Base-by-base conservation (phyloP, 2,113 vertebrate genomes). In the Ochotona curzoniae region DNA sequence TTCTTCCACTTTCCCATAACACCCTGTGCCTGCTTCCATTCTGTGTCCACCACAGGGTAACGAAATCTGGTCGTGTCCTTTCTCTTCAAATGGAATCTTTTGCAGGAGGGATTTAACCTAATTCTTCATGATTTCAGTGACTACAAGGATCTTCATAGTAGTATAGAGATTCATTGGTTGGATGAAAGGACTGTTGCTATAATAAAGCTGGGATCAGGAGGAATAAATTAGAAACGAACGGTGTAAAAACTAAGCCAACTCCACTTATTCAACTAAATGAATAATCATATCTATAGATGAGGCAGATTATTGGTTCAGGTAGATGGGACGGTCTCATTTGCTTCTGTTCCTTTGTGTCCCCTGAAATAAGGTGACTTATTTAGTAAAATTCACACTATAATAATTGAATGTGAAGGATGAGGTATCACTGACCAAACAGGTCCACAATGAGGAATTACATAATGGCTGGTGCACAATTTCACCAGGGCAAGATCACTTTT, bases 211-310 rank as follows among this genome's bases (percentile, higher is more conserved):
- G 18, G 7, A 18, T 76, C 38, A n/a, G 15, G 4, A 28, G 23
- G 28, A 95, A 82, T 35, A 91, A 78, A 61, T 64, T 47, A 83
- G 51, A 73, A 94, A 30, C 51, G n/a, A 86, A 76, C 23, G 87
- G n/a, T 57, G 7, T 38, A 14, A 84, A 70, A 89, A 89, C 54
- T 49, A 17, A 89, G 54, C 85, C 73, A 84, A 76, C 20, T 87
- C 66, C 54, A 80, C 12, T 83, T 78, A 64, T 67, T 87, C 18
- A 80, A 32, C 71, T 86, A 83, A 67, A 89, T 79, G 12, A 87
- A 67, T 21, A 80, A 28, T 12, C 17, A 17, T 75, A 57, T 74
- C 1, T 70, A 6, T 54, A 78, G 12, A 14, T 35, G 30, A 73
- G 9, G 5, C 20, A 88, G 11, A 64, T 13, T 87, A 20, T 7